Conservation (phyloP, 2,113 vertebrate species). For the Tretioscincus oriximinensis region DNA sequence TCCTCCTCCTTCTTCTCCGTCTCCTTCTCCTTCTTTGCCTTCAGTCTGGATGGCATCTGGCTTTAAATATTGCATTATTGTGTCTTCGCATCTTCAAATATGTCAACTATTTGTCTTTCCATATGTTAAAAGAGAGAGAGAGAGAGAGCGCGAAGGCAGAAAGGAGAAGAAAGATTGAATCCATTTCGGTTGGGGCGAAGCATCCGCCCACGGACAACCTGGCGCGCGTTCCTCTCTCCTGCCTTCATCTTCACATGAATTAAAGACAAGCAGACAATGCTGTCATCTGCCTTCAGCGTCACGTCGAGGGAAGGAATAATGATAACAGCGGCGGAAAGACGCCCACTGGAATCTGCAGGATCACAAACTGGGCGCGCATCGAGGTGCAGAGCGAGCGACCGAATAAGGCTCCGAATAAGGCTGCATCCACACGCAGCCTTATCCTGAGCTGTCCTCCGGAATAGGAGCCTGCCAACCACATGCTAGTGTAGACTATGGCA, state of each 20-base stretch:
- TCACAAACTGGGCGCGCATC: constrained; percentile 17
- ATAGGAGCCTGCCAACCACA: no score
- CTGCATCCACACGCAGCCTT: no score
- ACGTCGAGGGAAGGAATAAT: constrained; percentile 70
- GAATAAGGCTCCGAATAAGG: no score
- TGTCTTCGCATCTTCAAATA: constrained; percentile 48
- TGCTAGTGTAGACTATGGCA: no score
- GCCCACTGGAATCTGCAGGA: constrained; percentile 67
- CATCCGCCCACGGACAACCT: constrained; percentile 48
- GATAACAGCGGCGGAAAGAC: constrained; percentile 69
- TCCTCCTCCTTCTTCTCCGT: no score
- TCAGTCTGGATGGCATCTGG: background rate
- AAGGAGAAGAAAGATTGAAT: constrained; percentile 21
- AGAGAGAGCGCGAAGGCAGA: background rate
- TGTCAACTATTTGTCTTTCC: constrained; percentile 37
- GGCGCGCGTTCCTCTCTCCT: constrained; percentile 25
- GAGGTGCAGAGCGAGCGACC: constrained; percentile 8
- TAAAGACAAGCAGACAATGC: constrained; percentile 73
- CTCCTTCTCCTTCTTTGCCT: background rate
- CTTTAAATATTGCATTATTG: constrained; percentile 47
- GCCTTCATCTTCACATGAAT: constrained; percentile 65
- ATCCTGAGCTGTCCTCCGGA: no score
- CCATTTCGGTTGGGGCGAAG: constrained; percentile 30
- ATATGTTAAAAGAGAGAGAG: constrained; percentile 18
- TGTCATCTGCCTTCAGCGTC: constrained; percentile 73